Percentiles rank a stretch among this genome's conserved stretches.
Evolutionary conservation across 2,797 vertebrate species (phyloP).

Genomic region (Ceryle rudis): DNA sequence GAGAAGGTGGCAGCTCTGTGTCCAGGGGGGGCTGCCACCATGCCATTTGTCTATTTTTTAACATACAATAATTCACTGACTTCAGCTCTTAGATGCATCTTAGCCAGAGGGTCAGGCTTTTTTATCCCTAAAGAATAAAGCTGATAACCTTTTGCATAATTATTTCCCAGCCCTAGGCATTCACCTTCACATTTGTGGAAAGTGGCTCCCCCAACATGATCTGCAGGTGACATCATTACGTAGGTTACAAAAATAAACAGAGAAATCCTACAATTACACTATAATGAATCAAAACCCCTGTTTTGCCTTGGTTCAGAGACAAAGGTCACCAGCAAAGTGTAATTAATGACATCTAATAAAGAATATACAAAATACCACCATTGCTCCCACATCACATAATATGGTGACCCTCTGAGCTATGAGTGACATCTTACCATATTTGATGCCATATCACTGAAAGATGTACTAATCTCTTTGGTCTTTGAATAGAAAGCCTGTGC

Average conservation of each 20-base stretch:
- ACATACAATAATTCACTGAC: not conserved
- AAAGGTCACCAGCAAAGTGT: not conserved
- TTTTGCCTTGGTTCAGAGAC: not conserved
- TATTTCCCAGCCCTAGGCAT: not conserved
- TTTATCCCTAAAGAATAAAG: constrained; percentile 38
- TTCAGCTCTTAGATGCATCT: not conserved
- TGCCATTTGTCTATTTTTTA: constrained; percentile 26
- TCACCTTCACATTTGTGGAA: not conserved
- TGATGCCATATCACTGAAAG: not conserved
- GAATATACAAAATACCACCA: not conserved
- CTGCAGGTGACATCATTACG: not conserved
- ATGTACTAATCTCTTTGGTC: not conserved
- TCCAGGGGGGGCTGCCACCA: not conserved
- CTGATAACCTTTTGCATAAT: not conserved
- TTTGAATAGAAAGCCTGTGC: not conserved
- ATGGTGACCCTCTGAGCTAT: not conserved
- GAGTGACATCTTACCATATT: not conserved
- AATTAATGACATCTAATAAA: not conserved
- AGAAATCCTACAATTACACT: not conserved
- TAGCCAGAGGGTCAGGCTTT: not conserved
- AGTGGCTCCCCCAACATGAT: not conserved
- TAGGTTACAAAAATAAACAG: not conserved
- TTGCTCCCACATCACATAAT: not conserved
- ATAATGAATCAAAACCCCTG: not conserved
- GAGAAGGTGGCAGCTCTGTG: not conserved